These are phyloP conservation scores for Cairina moschata DNA, from an alignment of 2,113 vertebrate species.

Conservation along the genomic window DNA sequence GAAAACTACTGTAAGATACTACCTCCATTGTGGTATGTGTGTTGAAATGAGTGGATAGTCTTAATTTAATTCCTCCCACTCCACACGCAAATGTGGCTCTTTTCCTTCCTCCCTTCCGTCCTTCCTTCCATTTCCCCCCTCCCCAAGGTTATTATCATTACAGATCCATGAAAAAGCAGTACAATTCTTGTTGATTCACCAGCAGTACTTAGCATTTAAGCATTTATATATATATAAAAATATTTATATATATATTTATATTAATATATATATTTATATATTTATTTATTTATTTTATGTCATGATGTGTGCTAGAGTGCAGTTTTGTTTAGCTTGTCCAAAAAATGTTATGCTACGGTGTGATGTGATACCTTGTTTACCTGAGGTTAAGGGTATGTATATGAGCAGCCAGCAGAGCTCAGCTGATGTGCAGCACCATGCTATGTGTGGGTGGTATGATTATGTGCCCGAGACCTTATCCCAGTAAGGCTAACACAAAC, in stretches of 20 bases:
- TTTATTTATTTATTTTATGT: background rate
- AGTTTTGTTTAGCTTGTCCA: background rate
- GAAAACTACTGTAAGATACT: too few species aligned
- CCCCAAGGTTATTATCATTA: background rate
- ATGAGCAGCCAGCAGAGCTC: background rate
- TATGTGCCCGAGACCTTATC: background rate
- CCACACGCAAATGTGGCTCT: background rate
- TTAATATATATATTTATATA: too few species aligned
- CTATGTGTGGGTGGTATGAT: accelerated
- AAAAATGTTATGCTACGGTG: accelerated
- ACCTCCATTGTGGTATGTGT: background rate
- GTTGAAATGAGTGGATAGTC: background rate
- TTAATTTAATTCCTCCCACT: background rate
- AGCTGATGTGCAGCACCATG: background rate
- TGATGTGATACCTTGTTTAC: background rate
- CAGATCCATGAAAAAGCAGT: background rate
- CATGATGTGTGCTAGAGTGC: background rate
- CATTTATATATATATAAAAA: background rate
- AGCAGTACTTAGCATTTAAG: background rate
- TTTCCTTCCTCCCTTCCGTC: background rate
- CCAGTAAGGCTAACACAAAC: background rate
- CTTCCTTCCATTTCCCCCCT: background rate
- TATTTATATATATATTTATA: too few species aligned
- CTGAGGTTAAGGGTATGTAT: background rate
- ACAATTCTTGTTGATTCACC: background rate